These are phyloP conservation scores for Oenanthe oenanthe DNA, from an alignment of 2,113 vertebrate species.

Conservation along the genomic window DNA sequence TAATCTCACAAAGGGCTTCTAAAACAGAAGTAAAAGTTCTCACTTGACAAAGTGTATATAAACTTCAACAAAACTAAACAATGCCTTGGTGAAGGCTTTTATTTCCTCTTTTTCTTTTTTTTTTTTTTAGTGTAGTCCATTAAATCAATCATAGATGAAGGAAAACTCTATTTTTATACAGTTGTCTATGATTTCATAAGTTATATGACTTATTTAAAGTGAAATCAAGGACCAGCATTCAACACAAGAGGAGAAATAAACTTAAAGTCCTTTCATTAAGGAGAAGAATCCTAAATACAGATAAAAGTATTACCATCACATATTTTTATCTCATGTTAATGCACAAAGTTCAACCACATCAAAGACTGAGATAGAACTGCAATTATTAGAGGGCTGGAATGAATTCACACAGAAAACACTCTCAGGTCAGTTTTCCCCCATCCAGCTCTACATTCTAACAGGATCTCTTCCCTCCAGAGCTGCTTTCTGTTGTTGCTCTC, in stretches of 20 bases:
- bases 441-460: background rate
- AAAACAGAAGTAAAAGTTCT: background rate
- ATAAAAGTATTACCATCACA: background rate
- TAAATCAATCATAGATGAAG: background rate
- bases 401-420: background rate
- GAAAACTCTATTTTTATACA: background rate
- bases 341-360: background rate
- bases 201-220: background rate
- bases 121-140: background rate
- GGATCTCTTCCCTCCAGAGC: background rate
- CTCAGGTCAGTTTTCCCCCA: background rate
- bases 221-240: background rate
- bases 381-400: background rate
- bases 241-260: background rate
- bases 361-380: background rate
- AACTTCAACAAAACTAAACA: background rate
- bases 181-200: fast-evolving
- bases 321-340: background rate
- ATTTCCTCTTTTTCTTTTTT: background rate
- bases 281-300: background rate
- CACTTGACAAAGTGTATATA: fast-evolving
- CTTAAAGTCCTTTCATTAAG: background rate
- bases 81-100: background rate
- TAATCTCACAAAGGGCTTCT: background rate
- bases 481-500: background rate